These are phyloP conservation scores for Parus major DNA, from an alignment of 2,113 vertebrate genomes.

Conservation along the genomic window DNA sequence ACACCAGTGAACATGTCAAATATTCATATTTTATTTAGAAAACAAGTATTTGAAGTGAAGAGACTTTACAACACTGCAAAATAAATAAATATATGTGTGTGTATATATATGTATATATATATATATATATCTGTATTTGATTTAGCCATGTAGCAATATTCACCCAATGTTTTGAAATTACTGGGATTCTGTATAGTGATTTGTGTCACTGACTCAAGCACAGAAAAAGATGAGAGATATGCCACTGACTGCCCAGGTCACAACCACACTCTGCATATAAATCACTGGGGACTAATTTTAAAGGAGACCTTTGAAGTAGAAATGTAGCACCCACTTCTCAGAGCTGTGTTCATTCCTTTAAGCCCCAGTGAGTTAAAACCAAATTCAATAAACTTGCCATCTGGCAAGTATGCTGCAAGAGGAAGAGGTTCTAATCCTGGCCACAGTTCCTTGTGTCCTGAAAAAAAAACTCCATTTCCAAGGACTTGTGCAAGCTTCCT, in stretches of 20 bases:
- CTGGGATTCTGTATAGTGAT: not conserved
- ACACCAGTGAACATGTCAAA: not conserved
- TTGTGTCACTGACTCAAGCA: not conserved
- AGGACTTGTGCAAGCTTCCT: constrained; percentile 24
- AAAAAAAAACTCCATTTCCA: not conserved
- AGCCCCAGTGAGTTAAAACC: constrained; percentile 40
- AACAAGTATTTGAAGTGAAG: not conserved
- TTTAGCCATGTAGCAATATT: not conserved
- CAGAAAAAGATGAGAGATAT: not conserved
- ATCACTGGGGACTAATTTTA: not conserved
- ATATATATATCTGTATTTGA: not conserved
- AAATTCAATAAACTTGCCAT: constrained; percentile 48
- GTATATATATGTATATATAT: not conserved
- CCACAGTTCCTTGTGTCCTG: not conserved
- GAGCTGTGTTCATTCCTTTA: not conserved
- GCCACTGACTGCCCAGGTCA: not conserved
- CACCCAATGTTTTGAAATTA: not conserved
- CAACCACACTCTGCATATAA: not conserved
- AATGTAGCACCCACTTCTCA: not conserved
- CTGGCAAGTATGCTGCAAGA: constrained; percentile 40
- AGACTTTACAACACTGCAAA: not conserved
- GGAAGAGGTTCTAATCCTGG: constrained; percentile 50
- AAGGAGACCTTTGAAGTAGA: constrained; percentile 37
- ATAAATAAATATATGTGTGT: not conserved
- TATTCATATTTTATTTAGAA: not conserved